A percentile compares a stretch with the other conserved stretches of the same genome.
Evolutionary conservation across 2,888 invertebrate genomes (phyloP).

Genomic region (Leptura quadrifasciata): DNA sequence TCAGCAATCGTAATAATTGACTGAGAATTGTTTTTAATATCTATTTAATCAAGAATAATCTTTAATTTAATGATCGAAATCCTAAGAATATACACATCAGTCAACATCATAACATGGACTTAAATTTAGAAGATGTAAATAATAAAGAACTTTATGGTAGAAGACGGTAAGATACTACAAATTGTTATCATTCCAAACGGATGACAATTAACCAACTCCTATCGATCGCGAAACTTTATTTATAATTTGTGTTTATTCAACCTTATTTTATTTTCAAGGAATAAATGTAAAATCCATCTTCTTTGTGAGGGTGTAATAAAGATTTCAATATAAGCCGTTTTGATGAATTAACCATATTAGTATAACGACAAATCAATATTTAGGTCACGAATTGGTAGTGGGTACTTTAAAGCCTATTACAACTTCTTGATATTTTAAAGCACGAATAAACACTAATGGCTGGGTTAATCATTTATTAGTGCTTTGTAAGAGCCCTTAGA

Average conservation of each 20-base stretch:
- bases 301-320: background rate
- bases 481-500: background rate
- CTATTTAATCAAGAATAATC: too few species aligned
- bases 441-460: background rate
- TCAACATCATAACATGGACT: too few species aligned
- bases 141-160: too few species aligned
- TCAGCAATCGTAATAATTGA: too few species aligned
- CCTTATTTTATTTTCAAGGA: background rate
- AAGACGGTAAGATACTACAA: background rate
- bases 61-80: too few species aligned
- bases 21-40: too few species aligned
- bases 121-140: too few species aligned
- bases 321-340: conserved; percentile 17
- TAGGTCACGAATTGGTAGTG: conserved; percentile 20
- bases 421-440: conserved; percentile 1
- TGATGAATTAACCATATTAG: conserved; percentile 26
- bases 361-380: conserved; percentile 30
- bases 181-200: background rate
- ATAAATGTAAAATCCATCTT: background rate
- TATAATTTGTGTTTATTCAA: background rate
- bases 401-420: conserved; percentile 19
- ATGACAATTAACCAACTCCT: background rate
- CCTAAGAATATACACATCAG: too few species aligned
- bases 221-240: background rate
- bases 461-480: background rate